These are phyloP conservation scores for Apamea monoglypha DNA, from an alignment of 2,888 invertebrate species.

Conservation along the genomic window DNA sequence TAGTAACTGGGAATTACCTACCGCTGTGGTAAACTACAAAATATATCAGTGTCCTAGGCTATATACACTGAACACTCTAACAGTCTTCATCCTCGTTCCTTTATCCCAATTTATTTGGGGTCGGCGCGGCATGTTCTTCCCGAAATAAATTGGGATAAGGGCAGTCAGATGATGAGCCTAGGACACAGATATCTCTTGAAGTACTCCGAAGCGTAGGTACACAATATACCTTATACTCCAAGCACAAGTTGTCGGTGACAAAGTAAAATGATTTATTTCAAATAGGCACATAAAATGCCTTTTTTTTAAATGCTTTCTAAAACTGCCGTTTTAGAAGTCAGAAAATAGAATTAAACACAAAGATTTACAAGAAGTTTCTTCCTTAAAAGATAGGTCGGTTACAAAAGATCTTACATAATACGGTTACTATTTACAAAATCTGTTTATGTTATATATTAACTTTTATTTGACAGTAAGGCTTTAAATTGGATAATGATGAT, in stretches of 20 bases:
- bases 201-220: background rate
- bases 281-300: too few relatives aligned
- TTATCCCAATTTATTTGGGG: background rate
- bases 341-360: too few relatives aligned
- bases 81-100: background rate
- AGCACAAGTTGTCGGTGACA: too few relatives aligned
- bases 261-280: too few relatives aligned
- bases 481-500: too few relatives aligned
- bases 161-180: too few relatives aligned
- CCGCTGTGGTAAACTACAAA: background rate
- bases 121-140: background rate
- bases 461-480: slow-evolving; percentile 8
- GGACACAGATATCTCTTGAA: background rate
- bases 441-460: background rate
- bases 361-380: too few relatives aligned
- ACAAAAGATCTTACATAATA: background rate
- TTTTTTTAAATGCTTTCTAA: too few relatives aligned
- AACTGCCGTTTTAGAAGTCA: too few relatives aligned
- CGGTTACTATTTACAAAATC: slow-evolving; percentile 2
- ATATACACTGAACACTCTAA: background rate
- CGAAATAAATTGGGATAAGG: background rate
- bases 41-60: background rate
- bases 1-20: too few relatives aligned
- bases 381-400: too few relatives aligned
- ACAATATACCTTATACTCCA: background rate